These are phyloP conservation scores for Pocillopora verrucosa DNA, from an alignment of 64 coral and sea anemone species.

Conservation along the genomic window DNA sequence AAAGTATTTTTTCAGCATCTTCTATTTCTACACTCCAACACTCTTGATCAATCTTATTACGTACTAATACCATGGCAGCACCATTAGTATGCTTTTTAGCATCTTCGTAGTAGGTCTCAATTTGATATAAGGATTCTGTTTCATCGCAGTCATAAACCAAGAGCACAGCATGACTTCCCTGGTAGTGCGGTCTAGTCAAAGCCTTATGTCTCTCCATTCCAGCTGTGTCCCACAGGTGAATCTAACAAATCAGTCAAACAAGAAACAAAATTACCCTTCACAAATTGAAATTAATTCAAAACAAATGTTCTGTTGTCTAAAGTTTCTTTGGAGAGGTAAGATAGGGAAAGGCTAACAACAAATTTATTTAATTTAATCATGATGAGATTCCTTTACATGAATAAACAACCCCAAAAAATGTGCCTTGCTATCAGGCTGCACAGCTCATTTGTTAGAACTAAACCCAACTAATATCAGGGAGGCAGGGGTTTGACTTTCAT, in stretches of 20 bases:
- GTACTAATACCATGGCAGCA: constrained; percentile 45
- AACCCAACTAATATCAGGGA: too few relatives aligned
- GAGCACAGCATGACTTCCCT: constrained; percentile 52
- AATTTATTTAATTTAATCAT: too few relatives aligned
- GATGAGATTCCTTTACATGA: too few relatives aligned
- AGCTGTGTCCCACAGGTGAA: constrained; percentile 50
- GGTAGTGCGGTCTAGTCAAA: constrained; percentile 52
- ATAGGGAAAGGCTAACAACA: too few relatives aligned
- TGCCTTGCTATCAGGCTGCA: too few relatives aligned
- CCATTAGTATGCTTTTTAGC: constrained; percentile 33
- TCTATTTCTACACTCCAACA: background rate
- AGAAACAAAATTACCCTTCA: background rate
- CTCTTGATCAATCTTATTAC: constrained; percentile 61
- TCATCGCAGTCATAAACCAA: constrained; percentile 67
- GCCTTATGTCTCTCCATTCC: constrained; percentile 44
- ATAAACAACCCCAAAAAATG: too few relatives aligned
- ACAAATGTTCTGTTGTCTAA: too few relatives aligned
- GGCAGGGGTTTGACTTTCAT: too few relatives aligned
- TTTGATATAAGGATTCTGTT: constrained; percentile 14
- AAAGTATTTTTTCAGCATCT: constrained; percentile 36
- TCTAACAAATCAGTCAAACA: constrained; percentile 16
- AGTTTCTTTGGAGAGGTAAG: too few relatives aligned
- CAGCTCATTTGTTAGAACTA: too few relatives aligned
- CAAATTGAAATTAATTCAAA: too few relatives aligned
- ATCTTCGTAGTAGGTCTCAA: constrained; percentile 22